These are phyloP conservation scores for Chrysotoxum bicinctum DNA, from an alignment of 2,888 invertebrate species.

Conservation along the genomic window DNA sequence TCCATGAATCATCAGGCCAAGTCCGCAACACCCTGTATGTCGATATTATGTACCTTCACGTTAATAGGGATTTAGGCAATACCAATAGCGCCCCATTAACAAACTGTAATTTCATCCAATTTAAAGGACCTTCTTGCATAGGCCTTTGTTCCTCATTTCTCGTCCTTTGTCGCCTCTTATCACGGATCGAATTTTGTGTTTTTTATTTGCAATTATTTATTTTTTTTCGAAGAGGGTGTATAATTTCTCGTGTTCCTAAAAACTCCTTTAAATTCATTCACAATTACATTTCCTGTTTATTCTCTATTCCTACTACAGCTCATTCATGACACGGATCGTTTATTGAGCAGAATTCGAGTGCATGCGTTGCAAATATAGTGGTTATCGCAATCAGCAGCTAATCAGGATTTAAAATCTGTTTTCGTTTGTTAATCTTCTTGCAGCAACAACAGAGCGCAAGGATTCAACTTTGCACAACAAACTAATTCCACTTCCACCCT, in stretches of 20 bases:
- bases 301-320: neutral
- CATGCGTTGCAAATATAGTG: constrained; percentile 27
- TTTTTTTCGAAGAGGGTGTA: constrained; percentile 40
- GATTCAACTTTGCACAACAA: constrained; percentile 43
- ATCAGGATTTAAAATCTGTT: constrained; percentile 59
- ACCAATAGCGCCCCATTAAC: constrained; percentile 66
- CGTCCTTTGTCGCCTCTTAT: constrained; percentile 38
- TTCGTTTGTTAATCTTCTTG: constrained; percentile 48
- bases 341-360: constrained; percentile 31
- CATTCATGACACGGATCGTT: constrained; percentile 28
- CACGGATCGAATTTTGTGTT: constrained; percentile 50
- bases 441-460: constrained; percentile 16
- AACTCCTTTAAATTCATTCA: constrained; percentile 34
- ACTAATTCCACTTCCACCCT: constrained; percentile 33
- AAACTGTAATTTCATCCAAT: constrained; percentile 72
- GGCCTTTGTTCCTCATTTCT: constrained; percentile 41
- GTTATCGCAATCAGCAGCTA: constrained; percentile 65
- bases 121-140: constrained; percentile 57
- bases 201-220: constrained; percentile 16
- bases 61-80: constrained; percentile 71
- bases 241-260: neutral
- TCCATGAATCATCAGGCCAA: too few species aligned
- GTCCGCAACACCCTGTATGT: neutral
- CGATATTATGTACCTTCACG: constrained; percentile 36
- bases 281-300: constrained; percentile 58